phyloP scores from a whole-genome alignment of 2,113 vertebrate species.

The Aspidoscelis tigris region DNA sequence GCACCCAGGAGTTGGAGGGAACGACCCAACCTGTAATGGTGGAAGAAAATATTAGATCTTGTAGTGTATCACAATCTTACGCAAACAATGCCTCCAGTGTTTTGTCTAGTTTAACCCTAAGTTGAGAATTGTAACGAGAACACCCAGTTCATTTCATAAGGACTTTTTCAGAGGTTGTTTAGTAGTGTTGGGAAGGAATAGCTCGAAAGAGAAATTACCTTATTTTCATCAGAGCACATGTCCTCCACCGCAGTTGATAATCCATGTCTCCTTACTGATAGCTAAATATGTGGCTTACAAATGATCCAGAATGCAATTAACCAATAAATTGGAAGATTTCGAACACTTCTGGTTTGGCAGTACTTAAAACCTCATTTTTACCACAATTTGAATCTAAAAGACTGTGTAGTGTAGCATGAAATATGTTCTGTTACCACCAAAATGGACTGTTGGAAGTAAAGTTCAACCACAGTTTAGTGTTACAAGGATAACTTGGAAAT shows the following conservation, averaged over 20 bases:
- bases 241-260: background rate
- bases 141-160: background rate
- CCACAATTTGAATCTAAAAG: background rate
- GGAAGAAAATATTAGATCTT: background rate
- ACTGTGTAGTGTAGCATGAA: background rate
- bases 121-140: background rate
- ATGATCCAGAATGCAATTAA: background rate
- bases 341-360: background rate
- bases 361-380: background rate
- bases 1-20: too few species aligned
- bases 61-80: background rate
- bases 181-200: background rate
- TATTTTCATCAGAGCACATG: background rate
- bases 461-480: background rate
- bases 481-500: background rate
- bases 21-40: background rate
- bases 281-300: background rate
- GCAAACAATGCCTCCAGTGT: background rate
- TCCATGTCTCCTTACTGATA: too few species aligned
- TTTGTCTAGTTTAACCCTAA: background rate
- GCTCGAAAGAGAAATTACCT: background rate
- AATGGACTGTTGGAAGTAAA: background rate
- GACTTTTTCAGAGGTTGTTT: background rate
- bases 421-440: too few species aligned
- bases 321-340: background rate